Evolutionary conservation across 2,797 vertebrate species (phyloP), one percentile per base, ranked within the genome.

Genomic region (Ctenopoma multispine): DNA sequence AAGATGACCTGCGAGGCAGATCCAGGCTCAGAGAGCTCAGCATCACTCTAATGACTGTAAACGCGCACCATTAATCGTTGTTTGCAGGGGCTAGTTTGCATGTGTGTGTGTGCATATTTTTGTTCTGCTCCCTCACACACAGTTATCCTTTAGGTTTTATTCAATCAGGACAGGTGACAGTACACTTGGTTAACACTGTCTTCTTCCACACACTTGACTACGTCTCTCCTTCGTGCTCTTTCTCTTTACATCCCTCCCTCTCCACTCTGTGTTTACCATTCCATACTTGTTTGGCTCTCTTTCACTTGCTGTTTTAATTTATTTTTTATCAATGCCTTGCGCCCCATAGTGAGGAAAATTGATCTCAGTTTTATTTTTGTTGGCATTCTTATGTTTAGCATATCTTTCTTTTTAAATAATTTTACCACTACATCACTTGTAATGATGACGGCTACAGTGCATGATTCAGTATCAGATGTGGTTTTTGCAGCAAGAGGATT

Each of bases 21-120:
- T 69, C 20, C 57, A 20, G 70, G 58, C 72, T 79, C 57, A 79
- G 63, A 70, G 67, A 70, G 70, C 66, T 79, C 46, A 73, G 63
- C 77, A 62, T 77, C 69, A 46, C 40, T 70, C 13, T 75, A 76
- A 82, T 81, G 80, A 79, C 4, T 43, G 57, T 69, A 72, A 85
- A 77, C 18, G 18, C 54, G 41, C 34, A 50, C 34, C 60, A 75
- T 85, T 84, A 72, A 81, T 89, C 77, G 5, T 41, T 66, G 70
- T 76, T 69, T 64, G 64, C 50, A 36, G 51, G 38, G 41, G 47
- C 47, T 38, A 10, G 21, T 60, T 43, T 53, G 36, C 51, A 21
- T 69, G 20, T 53, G 20, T 41, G 38, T 49, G 23, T 70, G 23
- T 53, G 15, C 14, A 6, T 49, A 5, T 31, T 72, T 55, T 38